A percentile compares a stretch with the other conserved stretches of the same genome.
phyloP scores from a whole-genome alignment of 2,888 invertebrate genomes.

The Villa cingulata region DNA sequence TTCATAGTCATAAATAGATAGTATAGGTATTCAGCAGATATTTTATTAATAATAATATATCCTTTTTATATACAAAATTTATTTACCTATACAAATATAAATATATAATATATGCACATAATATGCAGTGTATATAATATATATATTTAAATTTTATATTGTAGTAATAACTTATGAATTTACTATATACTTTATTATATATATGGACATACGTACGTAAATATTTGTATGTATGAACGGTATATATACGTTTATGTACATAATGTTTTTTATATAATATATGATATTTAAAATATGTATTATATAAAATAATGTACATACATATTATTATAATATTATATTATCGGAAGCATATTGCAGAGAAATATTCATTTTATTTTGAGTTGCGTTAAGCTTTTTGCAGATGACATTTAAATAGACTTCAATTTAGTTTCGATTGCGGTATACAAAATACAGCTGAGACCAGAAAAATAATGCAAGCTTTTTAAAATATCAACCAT shows the following conservation, averaged over 20 bases:
- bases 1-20: no score
- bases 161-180: no score
- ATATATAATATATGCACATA: no score
- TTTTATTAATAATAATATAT: no score
- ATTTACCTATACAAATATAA: no score
- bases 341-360: not conserved
- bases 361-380: not conserved
- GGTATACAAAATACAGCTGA: not conserved
- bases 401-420: conserved; percentile 9
- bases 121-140: no score
- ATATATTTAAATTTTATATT: no score
- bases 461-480: not conserved
- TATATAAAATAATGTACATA: not conserved
- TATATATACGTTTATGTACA: not conserved
- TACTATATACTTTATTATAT: not conserved
- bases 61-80: no score
- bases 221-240: not conserved
- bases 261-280: not conserved
- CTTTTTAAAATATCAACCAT: no score
- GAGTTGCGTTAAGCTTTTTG: not conserved
- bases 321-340: not conserved
- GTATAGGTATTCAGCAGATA: no score
- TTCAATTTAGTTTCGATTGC: not conserved
- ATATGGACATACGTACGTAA: not conserved
- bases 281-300: not conserved